phyloP scores from a whole-genome alignment of 2,888 invertebrate genomes.

The Tetramorium bicarinatum region DNA sequence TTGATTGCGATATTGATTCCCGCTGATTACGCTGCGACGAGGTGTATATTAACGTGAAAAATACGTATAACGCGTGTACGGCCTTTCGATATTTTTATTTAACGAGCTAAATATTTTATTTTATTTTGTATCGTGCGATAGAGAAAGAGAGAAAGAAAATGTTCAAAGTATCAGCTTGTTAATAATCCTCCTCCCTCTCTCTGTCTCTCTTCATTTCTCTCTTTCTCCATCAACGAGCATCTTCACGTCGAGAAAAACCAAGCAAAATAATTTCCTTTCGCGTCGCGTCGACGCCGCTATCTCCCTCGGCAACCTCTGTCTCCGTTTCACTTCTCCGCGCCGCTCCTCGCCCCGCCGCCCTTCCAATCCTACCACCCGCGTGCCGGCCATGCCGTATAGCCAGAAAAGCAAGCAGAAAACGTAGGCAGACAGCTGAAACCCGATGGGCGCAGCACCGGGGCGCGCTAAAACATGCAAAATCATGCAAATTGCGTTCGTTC shows the following conservation, averaged over 20 bases:
- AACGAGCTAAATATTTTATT: conserved; percentile 31
- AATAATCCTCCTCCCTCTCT: conserved; percentile 3
- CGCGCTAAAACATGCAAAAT: conserved; percentile 86
- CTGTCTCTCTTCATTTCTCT: neutral
- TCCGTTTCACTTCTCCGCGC: conserved; percentile 42
- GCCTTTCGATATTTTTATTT: conserved; percentile 5
- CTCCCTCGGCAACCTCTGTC: conserved; percentile 36
- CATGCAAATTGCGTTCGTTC: conserved; percentile 85
- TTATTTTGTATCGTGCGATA: neutral
- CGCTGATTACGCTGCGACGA: conserved; percentile 7
- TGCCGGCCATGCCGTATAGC: conserved; percentile 64
- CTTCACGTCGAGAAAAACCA: conserved; percentile 75
- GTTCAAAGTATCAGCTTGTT: neutral
- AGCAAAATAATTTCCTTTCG: conserved; percentile 81
- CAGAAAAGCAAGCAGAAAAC: conserved; percentile 81
- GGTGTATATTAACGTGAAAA: neutral
- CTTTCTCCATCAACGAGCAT: conserved; percentile 46
- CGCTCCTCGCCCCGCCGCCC: neutral
- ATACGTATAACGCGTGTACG: neutral
- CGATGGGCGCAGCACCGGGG: conserved; percentile 79
- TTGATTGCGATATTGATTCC: conserved; percentile 24
- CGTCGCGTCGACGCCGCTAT: conserved; percentile 48
- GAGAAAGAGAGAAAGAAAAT: neutral
- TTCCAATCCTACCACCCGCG: conserved; percentile 54
- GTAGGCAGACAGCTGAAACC: conserved; percentile 82